A percentile compares a stretch with the other conserved stretches of the same genome.
Conservation (phyloP, 2,113 vertebrate genomes). For the Corythornis cristatus region DNA sequence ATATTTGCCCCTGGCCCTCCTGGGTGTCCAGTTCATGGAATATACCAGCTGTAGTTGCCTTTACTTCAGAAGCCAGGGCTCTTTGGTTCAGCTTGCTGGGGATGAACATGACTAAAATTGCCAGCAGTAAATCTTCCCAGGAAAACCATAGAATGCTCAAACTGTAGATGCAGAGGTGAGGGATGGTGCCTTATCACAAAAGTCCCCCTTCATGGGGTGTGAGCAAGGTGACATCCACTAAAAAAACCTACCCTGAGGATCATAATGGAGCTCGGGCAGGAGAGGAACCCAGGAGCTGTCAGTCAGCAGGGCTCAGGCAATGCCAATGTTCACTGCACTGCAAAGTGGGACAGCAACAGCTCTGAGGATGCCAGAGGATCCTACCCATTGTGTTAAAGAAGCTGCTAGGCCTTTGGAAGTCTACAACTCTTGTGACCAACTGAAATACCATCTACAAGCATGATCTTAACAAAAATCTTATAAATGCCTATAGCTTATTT, state of each 20-base stretch:
- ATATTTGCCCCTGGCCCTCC: not conserved
- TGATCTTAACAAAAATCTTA: not conserved
- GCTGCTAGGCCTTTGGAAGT: not conserved
- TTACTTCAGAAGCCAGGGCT: not conserved
- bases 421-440: not conserved
- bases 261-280: fast-evolving
- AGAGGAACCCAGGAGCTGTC: not conserved
- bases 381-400: not conserved
- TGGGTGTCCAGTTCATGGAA: not conserved
- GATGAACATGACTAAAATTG: not conserved
- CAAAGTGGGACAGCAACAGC: not conserved
- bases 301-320: not conserved
- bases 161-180: fast-evolving
- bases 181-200: not conserved
- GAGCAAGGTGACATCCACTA: not conserved
- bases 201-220: fast-evolving
- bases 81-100: not conserved
- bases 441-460: not conserved
- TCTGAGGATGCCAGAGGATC: not conserved
- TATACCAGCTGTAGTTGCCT: not conserved
- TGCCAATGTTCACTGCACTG: not conserved
- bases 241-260: not conserved
- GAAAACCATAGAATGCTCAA: not conserved
- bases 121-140: not conserved
- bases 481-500: not conserved